Conservation (phyloP, 2,113 vertebrate species). For the Corythoichthys haematopterus region DNA sequence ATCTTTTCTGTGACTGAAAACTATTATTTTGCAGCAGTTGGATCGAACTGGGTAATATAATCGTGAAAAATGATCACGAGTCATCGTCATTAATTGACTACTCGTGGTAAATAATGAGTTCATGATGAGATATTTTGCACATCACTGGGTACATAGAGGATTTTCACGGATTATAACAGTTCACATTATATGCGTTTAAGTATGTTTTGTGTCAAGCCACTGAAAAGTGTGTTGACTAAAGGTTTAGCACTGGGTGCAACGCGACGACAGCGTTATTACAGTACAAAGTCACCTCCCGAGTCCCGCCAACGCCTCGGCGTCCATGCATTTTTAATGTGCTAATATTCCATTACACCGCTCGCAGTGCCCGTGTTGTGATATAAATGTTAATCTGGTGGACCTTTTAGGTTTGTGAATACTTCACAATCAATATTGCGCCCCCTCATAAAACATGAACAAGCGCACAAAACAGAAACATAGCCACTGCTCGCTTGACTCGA, state of each 20-base stretch:
- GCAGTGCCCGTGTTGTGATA: constrained; percentile 8
- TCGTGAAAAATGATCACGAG: not conserved
- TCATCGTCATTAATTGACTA: not conserved
- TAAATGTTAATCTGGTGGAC: constrained; percentile 18
- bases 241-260: not conserved
- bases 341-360: constrained; percentile 2
- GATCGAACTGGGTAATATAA: not conserved
- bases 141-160: not conserved
- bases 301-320: not conserved
- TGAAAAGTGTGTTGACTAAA: not conserved
- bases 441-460: constrained; percentile 67
- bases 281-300: constrained; percentile 1
- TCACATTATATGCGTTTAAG: constrained; percentile 11
- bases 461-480: constrained; percentile 50
- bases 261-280: not conserved
- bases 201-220: not conserved
- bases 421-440: constrained; percentile 61
- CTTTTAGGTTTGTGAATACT: constrained; percentile 28
- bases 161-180: constrained; percentile 12
- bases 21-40: not conserved
- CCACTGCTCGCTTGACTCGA: constrained; percentile 53
- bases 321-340: constrained; percentile 23
- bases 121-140: not conserved
- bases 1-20: not conserved
- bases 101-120: not conserved